Conservation (phyloP, 2,113 vertebrate genomes). For the Himantopus leucocephalus region DNA sequence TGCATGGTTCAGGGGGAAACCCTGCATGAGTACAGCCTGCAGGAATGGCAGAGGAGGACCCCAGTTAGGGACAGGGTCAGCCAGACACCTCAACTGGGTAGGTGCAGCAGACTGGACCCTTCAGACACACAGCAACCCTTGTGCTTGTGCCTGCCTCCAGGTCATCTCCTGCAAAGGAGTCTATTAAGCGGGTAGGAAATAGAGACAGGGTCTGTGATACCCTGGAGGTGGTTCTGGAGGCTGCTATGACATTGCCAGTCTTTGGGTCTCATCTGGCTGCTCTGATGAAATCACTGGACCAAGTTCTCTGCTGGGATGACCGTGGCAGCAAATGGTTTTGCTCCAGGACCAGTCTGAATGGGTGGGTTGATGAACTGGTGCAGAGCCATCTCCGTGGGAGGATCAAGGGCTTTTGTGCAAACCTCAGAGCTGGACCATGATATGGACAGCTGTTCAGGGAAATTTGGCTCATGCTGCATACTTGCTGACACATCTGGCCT, state of each 20-base stretch:
- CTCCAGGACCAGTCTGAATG: not conserved
- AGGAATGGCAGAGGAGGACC: not conserved
- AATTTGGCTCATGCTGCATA: not conserved
- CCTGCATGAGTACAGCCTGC: not conserved
- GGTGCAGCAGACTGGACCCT: not conserved
- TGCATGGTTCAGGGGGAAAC: not conserved
- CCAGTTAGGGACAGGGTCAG: not conserved
- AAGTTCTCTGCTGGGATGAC: not conserved
- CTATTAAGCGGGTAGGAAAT: not conserved
- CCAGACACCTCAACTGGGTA: accelerated
- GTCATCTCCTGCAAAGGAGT: not conserved
- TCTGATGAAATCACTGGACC: not conserved
- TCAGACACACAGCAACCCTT: not conserved
- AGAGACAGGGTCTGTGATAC: not conserved
- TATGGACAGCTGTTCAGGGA: no score
- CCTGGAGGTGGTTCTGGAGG: not conserved
- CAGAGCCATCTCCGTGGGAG: not conserved
- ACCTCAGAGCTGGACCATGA: not conserved
- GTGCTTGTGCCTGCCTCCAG: not conserved
- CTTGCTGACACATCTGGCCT: not conserved
- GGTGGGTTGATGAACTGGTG: not conserved
- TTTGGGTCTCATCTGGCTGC: not conserved
- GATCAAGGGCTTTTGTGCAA: not conserved
- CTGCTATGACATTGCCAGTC: not conserved
- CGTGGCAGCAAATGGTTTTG: accelerated